Conservation (phyloP, 2,888 invertebrate species). For the Pollenia amentaria region DNA sequence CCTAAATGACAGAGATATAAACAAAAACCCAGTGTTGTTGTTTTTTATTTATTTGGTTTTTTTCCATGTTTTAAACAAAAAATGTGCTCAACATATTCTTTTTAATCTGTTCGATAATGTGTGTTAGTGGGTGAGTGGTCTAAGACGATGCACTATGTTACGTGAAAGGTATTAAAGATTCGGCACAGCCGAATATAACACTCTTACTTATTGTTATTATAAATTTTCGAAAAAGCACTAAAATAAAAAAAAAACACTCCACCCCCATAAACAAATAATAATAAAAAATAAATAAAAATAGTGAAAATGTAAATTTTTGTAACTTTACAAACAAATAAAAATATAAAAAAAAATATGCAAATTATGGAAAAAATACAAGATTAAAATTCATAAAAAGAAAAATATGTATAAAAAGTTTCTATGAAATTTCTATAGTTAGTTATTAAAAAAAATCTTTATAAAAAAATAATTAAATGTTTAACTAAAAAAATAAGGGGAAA, state of each 20-base stretch:
- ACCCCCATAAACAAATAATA: slow-evolving; percentile 25
- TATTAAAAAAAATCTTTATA: slow-evolving; percentile 16
- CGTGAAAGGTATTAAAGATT: no score
- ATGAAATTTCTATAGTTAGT: slow-evolving; percentile 36
- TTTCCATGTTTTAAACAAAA: no score
- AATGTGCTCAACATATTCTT: no score
- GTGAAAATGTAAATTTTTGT: slow-evolving; percentile 40
- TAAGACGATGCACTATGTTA: no score
- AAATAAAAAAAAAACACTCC: slow-evolving; percentile 14
- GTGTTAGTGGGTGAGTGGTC: no score
- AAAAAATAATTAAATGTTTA: slow-evolving; percentile 27
- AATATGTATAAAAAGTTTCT: slow-evolving; percentile 19
- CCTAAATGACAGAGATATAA: no score
- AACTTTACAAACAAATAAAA: not conserved
- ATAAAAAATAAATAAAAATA: slow-evolving; percentile 22
- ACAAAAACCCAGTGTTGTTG: no score
- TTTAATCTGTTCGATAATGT: no score
- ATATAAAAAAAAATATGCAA: slow-evolving; percentile 31
- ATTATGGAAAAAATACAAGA: slow-evolving; percentile 51
- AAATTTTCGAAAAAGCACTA: not conserved
- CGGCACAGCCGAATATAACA: no score
- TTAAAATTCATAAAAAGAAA: slow-evolving; percentile 1
- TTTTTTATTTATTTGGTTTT: no score
- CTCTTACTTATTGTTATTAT: no score
- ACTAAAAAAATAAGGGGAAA: slow-evolving; percentile 33